phyloP scores from a whole-genome alignment of 2,797 vertebrate genomes.

The Acrossocheilus fasciatus region DNA sequence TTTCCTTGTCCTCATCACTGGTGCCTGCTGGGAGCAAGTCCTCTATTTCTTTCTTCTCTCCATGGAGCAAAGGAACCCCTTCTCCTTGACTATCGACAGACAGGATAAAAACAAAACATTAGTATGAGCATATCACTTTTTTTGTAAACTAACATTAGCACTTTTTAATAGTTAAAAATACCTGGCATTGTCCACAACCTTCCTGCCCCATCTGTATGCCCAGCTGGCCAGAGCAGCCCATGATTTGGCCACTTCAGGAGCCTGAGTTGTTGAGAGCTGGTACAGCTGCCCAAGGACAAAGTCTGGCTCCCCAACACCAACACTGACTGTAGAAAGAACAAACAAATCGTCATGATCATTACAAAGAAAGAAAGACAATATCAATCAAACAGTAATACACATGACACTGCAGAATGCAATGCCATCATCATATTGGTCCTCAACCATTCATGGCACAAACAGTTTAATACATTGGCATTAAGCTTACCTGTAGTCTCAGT shows the following conservation, averaged over 20 bases:
- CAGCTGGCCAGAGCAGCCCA: constrained; percentile 98
- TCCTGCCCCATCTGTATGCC: constrained; percentile 98
- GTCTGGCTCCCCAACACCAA: constrained; percentile 97
- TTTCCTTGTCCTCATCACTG: constrained; percentile 91
- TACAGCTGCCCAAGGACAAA: constrained; percentile 96
- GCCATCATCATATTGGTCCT: neutral
- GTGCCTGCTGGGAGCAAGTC: constrained; percentile 88
- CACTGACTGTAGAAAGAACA: constrained; percentile 82
- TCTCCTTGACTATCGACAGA: constrained; percentile 86
- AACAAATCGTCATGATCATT: neutral
- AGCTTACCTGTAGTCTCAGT: constrained; percentile 78
- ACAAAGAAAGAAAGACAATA: neutral
- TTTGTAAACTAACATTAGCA: neutral
- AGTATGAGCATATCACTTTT: neutral
- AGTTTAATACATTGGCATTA: neutral
- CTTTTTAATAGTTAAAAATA: constrained; percentile 56
- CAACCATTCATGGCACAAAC: neutral
- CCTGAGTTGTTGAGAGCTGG: constrained; percentile 93
- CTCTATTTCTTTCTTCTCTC: constrained; percentile 93
- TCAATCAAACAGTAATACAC: neutral
- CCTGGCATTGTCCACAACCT: constrained; percentile 99
- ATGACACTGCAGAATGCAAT: neutral
- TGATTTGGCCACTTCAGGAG: constrained; percentile 97
- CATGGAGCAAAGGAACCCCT: constrained; percentile 90
- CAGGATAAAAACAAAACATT: neutral